Conservation (phyloP, 2,113 vertebrate genomes). For the Furnarius figulus region DNA sequence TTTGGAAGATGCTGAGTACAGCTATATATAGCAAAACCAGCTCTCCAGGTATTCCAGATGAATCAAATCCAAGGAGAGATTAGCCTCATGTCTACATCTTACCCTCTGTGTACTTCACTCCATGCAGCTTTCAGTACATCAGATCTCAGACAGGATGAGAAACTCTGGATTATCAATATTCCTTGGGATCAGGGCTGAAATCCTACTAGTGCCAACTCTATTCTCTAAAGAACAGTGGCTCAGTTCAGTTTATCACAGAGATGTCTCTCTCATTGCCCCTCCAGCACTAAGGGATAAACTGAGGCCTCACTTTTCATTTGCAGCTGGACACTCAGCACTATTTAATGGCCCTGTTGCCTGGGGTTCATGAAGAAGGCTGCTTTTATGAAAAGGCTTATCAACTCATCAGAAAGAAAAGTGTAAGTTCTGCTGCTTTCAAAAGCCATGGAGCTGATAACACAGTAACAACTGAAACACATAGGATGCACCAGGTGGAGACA, state of each 20-base stretch:
- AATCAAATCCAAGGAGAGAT: background rate
- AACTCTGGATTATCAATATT: background rate
- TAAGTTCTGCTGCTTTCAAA: background rate
- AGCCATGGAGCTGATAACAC: background rate
- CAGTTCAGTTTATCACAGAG: background rate
- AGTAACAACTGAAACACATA: background rate
- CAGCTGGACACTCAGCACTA: background rate
- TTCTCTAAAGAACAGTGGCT: background rate
- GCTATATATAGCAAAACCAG: background rate
- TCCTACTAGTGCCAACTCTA: background rate
- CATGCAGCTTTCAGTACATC: background rate
- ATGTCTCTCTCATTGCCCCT: background rate
- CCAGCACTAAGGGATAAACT: background rate
- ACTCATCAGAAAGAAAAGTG: background rate
- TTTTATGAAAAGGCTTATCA: background rate
- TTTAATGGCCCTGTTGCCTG: background rate
- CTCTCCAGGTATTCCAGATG: background rate
- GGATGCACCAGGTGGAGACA: background rate
- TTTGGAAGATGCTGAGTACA: background rate
- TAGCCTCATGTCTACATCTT: background rate
- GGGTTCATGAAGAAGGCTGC: background rate
- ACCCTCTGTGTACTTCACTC: background rate
- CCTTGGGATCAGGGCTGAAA: background rate
- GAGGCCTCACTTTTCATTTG: background rate
- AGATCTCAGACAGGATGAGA: background rate